Conservation (phyloP, 2,888 invertebrate genomes). For the Petrolisthes manimaculis region DNA sequence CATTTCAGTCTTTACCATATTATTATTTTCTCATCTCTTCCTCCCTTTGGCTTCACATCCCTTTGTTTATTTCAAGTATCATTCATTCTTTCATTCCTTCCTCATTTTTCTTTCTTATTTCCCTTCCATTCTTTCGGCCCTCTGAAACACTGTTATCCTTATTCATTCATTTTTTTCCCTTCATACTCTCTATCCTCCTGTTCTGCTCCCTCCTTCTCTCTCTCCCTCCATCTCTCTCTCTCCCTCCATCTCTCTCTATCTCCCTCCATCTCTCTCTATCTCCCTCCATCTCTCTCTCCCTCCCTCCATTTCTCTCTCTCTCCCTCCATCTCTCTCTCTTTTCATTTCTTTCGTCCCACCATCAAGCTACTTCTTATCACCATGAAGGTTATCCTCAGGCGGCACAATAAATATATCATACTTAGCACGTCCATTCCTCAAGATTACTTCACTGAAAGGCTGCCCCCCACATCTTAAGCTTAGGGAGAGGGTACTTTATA, state of each 20-base stretch:
- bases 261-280: background rate
- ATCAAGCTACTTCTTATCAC: too few species aligned
- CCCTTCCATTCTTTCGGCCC: background rate
- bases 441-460: too few species aligned
- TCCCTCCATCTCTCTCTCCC: constrained; percentile 15
- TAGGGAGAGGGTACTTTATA: too few species aligned
- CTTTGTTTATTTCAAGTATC: too few species aligned
- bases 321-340: background rate
- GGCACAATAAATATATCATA: too few species aligned
- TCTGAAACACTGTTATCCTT: too few species aligned
- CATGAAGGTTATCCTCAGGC: too few species aligned
- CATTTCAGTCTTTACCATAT: too few species aligned
- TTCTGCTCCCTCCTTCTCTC: background rate
- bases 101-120: background rate
- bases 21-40: too few species aligned
- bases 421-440: too few species aligned
- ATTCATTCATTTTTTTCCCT: background rate
- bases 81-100: background rate
- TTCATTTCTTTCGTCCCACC: background rate
- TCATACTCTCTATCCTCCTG: background rate
- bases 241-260: background rate
- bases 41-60: too few species aligned
- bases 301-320: background rate
- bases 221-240: background rate
- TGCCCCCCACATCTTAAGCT: too few species aligned